phyloP scores from a whole-genome alignment of 1,140 invertebrate species.

The Schlechtendalia chinensis region DNA sequence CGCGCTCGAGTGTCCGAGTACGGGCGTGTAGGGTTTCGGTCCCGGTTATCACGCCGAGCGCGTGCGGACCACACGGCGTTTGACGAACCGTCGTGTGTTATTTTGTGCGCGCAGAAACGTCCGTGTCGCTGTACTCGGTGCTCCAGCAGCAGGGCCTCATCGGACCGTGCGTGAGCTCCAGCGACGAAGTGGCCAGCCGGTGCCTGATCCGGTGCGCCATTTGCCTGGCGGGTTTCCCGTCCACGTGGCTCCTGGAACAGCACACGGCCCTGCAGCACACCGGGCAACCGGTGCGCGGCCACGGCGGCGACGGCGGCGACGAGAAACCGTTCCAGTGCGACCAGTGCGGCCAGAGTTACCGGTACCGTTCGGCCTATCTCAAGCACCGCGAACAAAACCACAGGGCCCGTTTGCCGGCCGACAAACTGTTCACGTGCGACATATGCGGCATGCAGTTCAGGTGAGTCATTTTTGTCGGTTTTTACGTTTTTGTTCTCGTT shows the following conservation, averaged over 20 bases:
- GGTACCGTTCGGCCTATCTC: slow-evolving; percentile 82
- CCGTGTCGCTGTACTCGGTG: slow-evolving; percentile 57
- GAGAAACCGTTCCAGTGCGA: slow-evolving; percentile 90
- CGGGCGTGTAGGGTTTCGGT: too few relatives aligned
- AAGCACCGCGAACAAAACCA: slow-evolving; percentile 87
- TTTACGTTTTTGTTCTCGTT: neutral
- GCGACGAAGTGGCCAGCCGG: slow-evolving; percentile 55
- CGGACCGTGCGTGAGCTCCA: slow-evolving; percentile 54
- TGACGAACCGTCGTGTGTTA: too few relatives aligned
- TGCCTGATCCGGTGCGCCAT: slow-evolving; percentile 63
- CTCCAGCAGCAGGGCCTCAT: slow-evolving; percentile 55
- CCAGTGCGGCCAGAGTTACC: slow-evolving; percentile 84
- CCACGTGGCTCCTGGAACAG: slow-evolving; percentile 75
- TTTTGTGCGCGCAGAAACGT: slow-evolving; percentile 57
- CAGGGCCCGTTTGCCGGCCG: slow-evolving; percentile 76
- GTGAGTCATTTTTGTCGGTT: neutral
- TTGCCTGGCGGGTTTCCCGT: slow-evolving; percentile 78
- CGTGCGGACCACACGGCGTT: too few relatives aligned
- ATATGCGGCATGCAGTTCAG: slow-evolving; percentile 84
- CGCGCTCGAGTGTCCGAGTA: too few relatives aligned
- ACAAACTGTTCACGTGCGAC: slow-evolving; percentile 85
- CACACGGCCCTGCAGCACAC: slow-evolving; percentile 76
- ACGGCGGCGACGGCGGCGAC: slow-evolving; percentile 56
- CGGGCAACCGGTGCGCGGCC: slow-evolving; percentile 54
- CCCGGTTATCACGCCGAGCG: too few relatives aligned